phyloP scores from a whole-genome alignment of 1,140 invertebrate genomes.

The Drosophila baimaii region DNA sequence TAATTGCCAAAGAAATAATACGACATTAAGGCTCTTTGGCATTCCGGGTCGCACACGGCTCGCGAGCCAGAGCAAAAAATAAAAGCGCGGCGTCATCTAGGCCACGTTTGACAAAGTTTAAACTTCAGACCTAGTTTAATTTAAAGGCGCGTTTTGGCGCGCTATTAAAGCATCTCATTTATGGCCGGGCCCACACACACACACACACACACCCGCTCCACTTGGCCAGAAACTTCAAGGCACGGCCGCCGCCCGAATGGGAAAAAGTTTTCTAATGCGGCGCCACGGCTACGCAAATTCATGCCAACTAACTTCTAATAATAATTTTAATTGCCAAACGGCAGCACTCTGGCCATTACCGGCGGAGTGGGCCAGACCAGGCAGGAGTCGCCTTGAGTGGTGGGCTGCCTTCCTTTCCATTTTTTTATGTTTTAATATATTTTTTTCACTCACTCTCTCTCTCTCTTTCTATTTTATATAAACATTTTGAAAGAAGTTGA shows the following conservation, averaged over 20 bases:
- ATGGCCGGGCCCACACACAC: constrained; percentile 6
- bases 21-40: constrained; percentile 30
- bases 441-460: constrained; percentile 11
- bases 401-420: constrained; percentile 10
- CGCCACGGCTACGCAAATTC: constrained; percentile 63
- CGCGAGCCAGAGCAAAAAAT: neutral
- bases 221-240: constrained; percentile 51
- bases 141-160: constrained; percentile 23
- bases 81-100: constrained; percentile 35
- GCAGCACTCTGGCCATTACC: constrained; percentile 57
- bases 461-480: constrained; percentile 38
- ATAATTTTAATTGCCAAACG: constrained; percentile 82
- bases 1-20: constrained; percentile 38
- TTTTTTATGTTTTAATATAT: constrained; percentile 36
- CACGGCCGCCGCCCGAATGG: constrained; percentile 30
- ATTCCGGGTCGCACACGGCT: constrained; percentile 29
- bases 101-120: constrained; percentile 38
- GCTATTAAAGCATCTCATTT: constrained; percentile 35
- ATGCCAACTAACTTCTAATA: constrained; percentile 81
- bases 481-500: constrained; percentile 57
- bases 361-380: constrained; percentile 1
- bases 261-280: constrained; percentile 72
- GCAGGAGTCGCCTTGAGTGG: constrained; percentile 4
- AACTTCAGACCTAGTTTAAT: constrained; percentile 43
- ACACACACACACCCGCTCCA: constrained; percentile 5